Conservation (phyloP, 2,113 vertebrate genomes). For the Nyctibius bracteatus region DNA sequence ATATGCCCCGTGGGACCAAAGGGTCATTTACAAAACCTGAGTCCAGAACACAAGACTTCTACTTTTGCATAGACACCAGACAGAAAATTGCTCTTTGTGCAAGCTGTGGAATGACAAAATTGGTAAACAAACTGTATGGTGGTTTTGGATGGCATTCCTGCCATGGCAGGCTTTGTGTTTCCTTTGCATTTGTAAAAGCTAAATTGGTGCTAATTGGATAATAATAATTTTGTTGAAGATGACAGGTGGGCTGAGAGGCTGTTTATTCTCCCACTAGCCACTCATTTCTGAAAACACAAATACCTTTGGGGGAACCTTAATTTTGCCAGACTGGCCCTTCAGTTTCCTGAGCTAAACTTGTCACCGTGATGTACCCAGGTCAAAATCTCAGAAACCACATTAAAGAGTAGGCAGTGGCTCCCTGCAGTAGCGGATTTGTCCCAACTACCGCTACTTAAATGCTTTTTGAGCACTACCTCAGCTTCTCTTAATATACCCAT, state of each 20-base stretch:
- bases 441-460: background rate
- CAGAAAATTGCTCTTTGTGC: slow-evolving; percentile 12
- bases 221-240: background rate
- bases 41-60: background rate
- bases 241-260: background rate
- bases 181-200: background rate
- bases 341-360: background rate
- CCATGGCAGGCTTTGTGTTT: background rate
- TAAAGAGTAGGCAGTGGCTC: background rate
- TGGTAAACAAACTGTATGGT: slow-evolving; percentile 14
- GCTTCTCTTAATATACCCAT: background rate
- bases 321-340: background rate
- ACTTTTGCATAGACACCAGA: background rate
- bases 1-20: background rate
- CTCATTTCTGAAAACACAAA: background rate
- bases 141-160: background rate
- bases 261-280: background rate
- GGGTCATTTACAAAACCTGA: background rate
- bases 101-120: slow-evolving; percentile 24
- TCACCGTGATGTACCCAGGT: background rate
- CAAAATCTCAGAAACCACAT: background rate
- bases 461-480: background rate
- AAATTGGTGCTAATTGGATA: background rate
- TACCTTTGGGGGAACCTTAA: background rate
- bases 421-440: background rate